phyloP scores from a whole-genome alignment of 30 jellyfish, hydroid and myxozoan species.

The Aurelia aurita region DNA sequence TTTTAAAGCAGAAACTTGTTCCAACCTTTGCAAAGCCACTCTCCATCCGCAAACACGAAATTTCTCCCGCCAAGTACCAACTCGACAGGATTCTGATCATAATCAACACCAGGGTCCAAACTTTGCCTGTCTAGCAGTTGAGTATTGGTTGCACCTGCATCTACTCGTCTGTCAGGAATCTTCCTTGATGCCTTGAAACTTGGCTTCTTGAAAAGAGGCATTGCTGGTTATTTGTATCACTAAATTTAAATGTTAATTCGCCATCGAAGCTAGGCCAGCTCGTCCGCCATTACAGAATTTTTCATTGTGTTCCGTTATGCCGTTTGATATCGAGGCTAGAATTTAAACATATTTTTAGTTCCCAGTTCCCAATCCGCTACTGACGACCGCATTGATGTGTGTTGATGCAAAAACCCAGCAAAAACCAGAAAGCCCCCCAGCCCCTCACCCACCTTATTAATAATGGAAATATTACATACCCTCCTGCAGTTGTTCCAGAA shows the following conservation, averaged over 20 bases:
- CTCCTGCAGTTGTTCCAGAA: no score
- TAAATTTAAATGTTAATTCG: not conserved
- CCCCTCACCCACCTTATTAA: no score
- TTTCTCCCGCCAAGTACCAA: conserved; percentile 78
- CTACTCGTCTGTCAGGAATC: conserved; percentile 91
- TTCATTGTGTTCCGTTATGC: no score
- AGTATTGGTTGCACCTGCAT: conserved; percentile 88
- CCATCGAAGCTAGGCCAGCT: not conserved
- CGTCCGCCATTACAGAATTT: conserved; percentile 42
- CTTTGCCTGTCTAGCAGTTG: conserved; percentile 85
- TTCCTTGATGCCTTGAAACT: conserved; percentile 86
- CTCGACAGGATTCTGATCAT: conserved; percentile 86
- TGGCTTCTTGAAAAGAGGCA: conserved; percentile 91
- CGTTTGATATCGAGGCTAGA: no score
- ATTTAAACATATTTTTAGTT: no score
- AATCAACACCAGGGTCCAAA: conserved; percentile 85
- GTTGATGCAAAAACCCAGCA: no score
- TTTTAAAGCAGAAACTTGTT: no score
- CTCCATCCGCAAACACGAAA: conserved; percentile 80
- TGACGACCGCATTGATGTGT: no score
- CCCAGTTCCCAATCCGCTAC: no score
- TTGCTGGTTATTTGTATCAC: not conserved
- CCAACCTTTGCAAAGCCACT: conserved; percentile 80
- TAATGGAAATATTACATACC: no score
- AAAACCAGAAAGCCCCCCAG: no score